Base-by-base conservation (phyloP, 2,888 invertebrate genomes). In the Stomorhina lunata region DNA sequence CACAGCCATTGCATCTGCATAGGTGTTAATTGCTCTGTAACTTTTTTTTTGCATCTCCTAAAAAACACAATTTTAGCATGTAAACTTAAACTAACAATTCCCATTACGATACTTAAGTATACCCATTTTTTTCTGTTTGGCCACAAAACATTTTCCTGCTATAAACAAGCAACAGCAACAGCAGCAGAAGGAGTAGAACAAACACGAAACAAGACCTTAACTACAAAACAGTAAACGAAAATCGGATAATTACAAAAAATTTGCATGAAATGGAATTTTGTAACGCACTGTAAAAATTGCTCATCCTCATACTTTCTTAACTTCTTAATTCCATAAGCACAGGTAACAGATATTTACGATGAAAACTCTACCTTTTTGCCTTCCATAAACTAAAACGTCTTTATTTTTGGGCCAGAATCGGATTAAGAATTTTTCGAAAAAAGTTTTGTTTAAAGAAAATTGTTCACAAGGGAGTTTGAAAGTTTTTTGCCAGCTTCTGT, bases 81-180 rank as follows among this genome's bases (percentile, higher is more conserved):
- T 71, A 65, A 77, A 69, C 37, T 48, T 6, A 68, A 65, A 40
- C 37, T 25, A 72, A 72, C 72, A 68, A 73, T 73, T 72, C 72
- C 72, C 73, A 73, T 63, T 73, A 78, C 63, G 77, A 73, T 78
- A 73, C 81, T 77, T 72, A 43, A 72, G 17, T 53, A 66, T 77
- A 61, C 6, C 15, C 0, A 17, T 55, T 61, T n/a, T 32, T 61
- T 5, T 55, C 68, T 77, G 59, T 63, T 68, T 68, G 43, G 29
- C 50, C 68, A 77, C 72, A 81, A 69, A 37, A 63, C n/a, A n/a
- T n/a, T n/a, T 50, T 78, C 32, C 43, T n/a, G 12, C 45, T 53
- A 69, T 77, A 63, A 55, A 71, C 45, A 45, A 43, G 43, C 27
- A 66, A 17, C 25, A 48, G 12, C 22, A 40, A 50, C 20, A 73